Conservation (phyloP, 1,140 invertebrate genomes). For the Scaptomyza graminum region DNA sequence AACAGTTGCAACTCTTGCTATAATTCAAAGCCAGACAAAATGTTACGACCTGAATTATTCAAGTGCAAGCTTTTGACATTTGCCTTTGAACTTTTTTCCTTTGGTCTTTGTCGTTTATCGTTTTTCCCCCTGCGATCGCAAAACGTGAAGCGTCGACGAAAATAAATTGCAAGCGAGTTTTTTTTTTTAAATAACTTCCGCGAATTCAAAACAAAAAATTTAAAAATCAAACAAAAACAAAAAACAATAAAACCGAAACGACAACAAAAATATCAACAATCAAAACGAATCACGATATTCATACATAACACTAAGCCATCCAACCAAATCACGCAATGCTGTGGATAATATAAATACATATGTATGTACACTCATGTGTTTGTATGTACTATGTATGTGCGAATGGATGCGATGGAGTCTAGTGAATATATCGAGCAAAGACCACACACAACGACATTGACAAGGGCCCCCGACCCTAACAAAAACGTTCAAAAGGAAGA, state of each 20-base stretch:
- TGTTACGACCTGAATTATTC: slow-evolving; percentile 5
- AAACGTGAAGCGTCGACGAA: slow-evolving; percentile 8
- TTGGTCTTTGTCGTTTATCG: neutral
- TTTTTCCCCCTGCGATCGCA: slow-evolving; percentile 28
- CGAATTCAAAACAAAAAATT: slow-evolving; percentile 25
- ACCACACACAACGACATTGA: too few relatives aligned
- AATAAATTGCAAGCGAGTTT: slow-evolving; percentile 51
- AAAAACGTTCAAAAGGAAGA: neutral
- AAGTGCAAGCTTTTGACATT: neutral
- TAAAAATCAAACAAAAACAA: neutral
- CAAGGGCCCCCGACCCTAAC: neutral
- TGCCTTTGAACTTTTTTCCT: slow-evolving; percentile 45
- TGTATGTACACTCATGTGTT: neutral
- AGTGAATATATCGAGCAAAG: neutral
- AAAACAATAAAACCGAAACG: slow-evolving; percentile 22
- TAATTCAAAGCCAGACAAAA: slow-evolving; percentile 14
- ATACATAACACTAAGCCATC: slow-evolving; percentile 34
- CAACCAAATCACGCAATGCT: slow-evolving; percentile 59
- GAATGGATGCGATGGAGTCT: neutral
- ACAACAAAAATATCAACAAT: slow-evolving; percentile 36
- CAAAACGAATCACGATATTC: slow-evolving; percentile 30
- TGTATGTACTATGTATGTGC: neutral
- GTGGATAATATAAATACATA: slow-evolving; percentile 30
- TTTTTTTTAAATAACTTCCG: slow-evolving; percentile 67
- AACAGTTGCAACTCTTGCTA: too few relatives aligned